phyloP scores from a whole-genome alignment of 37 sponge, comb jelly and placozoan species.

The Oopsacas minuta region DNA sequence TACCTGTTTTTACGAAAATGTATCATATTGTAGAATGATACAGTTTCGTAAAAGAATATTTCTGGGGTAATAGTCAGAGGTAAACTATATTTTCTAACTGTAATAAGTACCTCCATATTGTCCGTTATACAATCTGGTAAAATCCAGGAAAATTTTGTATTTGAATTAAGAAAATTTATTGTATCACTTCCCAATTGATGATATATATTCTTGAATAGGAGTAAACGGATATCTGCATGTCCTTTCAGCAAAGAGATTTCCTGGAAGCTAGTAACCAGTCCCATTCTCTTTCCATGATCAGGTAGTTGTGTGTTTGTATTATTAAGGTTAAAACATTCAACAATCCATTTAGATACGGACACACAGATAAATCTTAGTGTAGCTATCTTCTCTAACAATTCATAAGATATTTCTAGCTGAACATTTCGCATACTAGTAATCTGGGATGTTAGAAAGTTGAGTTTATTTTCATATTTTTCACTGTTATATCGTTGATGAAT shows the following conservation, averaged over 20 bases:
- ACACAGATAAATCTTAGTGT: neutral
- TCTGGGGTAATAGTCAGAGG: too few relatives aligned
- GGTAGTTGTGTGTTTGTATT: neutral
- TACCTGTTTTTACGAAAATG: too few relatives aligned
- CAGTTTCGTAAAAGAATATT: too few relatives aligned
- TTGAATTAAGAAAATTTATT: neutral
- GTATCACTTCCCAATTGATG: conserved; percentile 11
- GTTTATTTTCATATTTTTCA: neutral
- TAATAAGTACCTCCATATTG: neutral
- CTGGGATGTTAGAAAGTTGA: neutral
- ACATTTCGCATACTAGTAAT: neutral
- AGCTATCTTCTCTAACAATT: neutral
- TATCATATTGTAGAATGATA: too few relatives aligned
- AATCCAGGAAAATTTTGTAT: neutral
- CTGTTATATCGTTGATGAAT: neutral
- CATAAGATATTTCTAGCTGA: neutral
- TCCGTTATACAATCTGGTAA: neutral
- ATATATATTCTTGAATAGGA: neutral
- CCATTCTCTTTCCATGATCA: neutral
- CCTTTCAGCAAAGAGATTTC: neutral
- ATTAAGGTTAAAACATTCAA: neutral
- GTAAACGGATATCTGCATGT: neutral
- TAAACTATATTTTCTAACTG: too few relatives aligned
- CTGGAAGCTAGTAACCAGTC: neutral
- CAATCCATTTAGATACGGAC: neutral